Evolutionary conservation across 2,113 vertebrate species (phyloP).

Genomic region (Drymodes brunneopygia): DNA sequence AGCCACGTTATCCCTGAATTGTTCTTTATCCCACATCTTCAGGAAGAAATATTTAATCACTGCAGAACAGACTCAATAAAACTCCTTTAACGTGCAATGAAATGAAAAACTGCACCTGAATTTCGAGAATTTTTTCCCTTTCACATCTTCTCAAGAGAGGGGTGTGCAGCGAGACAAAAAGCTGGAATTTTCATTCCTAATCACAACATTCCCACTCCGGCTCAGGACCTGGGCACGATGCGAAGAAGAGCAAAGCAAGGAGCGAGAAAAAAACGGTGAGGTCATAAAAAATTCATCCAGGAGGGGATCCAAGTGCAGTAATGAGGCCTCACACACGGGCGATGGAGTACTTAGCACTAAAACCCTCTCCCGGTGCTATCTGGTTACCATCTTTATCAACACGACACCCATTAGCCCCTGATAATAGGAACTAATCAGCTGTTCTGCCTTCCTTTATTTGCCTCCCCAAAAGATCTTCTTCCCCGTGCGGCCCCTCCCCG

Average conservation of each 20-base stretch:
- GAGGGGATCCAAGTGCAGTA: slow-evolving; percentile 75
- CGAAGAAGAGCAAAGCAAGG: slow-evolving; percentile 7
- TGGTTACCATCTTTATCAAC: slow-evolving; percentile 81
- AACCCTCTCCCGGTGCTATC: slow-evolving; percentile 72
- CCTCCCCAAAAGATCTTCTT: slow-evolving; percentile 53
- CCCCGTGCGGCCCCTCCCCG: background rate
- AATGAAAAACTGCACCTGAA: background rate
- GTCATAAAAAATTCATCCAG: slow-evolving; percentile 80
- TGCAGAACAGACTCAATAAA: background rate
- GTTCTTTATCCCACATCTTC: background rate
- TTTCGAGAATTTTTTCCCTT: background rate
- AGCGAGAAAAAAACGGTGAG: slow-evolving; percentile 54
- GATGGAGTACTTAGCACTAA: slow-evolving; percentile 80
- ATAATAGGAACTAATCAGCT: slow-evolving; percentile 78
- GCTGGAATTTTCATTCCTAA: background rate
- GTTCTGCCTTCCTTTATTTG: slow-evolving; percentile 71
- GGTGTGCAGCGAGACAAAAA: background rate
- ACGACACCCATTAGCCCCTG: slow-evolving; percentile 78
- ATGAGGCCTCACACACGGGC: slow-evolving; percentile 74
- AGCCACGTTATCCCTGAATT: no score
- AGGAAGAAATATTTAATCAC: background rate
- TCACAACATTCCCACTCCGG: background rate
- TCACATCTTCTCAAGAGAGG: background rate
- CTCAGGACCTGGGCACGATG: background rate
- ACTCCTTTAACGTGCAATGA: background rate